Evolutionary conservation across 1,140 invertebrate genomes (phyloP).

Genomic region (Argopecten irradians): DNA sequence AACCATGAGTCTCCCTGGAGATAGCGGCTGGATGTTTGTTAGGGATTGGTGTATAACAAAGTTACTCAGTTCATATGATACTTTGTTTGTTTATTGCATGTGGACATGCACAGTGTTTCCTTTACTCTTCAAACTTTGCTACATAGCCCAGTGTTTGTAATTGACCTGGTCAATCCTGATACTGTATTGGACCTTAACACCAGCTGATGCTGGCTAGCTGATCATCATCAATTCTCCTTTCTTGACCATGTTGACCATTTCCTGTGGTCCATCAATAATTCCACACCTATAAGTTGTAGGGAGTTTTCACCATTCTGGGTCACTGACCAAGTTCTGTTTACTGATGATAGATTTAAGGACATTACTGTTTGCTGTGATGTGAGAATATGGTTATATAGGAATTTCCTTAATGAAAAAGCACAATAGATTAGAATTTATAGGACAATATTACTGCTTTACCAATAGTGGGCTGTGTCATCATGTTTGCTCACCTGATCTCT

Average conservation of each 20-base stretch:
- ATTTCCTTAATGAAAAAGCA: neutral
- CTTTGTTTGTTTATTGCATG: neutral
- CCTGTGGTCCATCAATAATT: constrained; percentile 10
- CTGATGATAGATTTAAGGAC: neutral
- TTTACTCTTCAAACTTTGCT: neutral
- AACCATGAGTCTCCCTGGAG: too few relatives aligned
- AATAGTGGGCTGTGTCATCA: neutral
- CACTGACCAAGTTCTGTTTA: neutral
- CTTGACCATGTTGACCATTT: neutral
- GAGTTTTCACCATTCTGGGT: neutral
- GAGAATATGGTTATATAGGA: neutral
- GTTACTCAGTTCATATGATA: neutral
- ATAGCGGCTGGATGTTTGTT: too few relatives aligned
- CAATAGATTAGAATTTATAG: neutral
- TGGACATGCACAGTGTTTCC: neutral
- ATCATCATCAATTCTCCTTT: neutral
- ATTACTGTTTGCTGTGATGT: neutral
- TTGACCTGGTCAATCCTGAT: neutral
- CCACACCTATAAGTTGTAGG: neutral
- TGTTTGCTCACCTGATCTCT: neutral
- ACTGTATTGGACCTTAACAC: neutral
- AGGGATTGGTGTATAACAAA: neutral
- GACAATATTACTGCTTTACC: neutral
- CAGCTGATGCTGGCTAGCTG: neutral
- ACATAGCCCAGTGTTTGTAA: neutral